phyloP scores from a whole-genome alignment of 2,797 vertebrate genomes.

The Champsocephalus gunnari region DNA sequence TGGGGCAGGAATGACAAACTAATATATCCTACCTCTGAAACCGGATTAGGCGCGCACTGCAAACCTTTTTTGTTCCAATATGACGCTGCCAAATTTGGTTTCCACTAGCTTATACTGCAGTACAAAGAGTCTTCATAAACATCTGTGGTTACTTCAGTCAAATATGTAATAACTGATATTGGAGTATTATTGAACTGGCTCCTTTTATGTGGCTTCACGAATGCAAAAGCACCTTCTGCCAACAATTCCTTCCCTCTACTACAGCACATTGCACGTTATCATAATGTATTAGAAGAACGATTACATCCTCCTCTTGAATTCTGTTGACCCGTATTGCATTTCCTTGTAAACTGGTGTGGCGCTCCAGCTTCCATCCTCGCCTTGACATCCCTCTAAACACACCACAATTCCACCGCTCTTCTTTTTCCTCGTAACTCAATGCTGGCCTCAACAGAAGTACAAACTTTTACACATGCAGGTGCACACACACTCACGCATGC shows the following conservation, averaged over 20 bases:
- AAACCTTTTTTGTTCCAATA: constrained; percentile 42
- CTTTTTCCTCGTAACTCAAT: constrained; percentile 55
- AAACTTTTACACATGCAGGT: constrained; percentile 57
- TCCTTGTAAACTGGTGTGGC: constrained; percentile 42
- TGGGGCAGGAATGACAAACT: constrained; percentile 64
- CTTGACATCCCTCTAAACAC: constrained; percentile 69
- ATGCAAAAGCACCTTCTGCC: constrained; percentile 32
- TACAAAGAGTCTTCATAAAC: constrained; percentile 62
- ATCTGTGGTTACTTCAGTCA: constrained; percentile 47
- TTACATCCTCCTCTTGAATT: constrained; percentile 44
- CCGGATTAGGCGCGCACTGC: constrained; percentile 27
- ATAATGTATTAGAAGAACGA: constrained; percentile 47
- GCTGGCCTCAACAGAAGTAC: constrained; percentile 25
- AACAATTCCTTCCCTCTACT: constrained; percentile 41
- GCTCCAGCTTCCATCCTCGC: constrained; percentile 67
- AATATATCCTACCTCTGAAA: constrained; percentile 69
- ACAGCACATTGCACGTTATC: constrained; percentile 34
- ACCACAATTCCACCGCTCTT: constrained; percentile 41
- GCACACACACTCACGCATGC: not conserved
- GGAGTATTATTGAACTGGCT: constrained; percentile 35
- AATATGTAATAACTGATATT: constrained; percentile 63
- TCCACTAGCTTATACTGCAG: constrained; percentile 53
- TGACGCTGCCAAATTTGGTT: constrained; percentile 58
- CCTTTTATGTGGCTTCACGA: constrained; percentile 57
- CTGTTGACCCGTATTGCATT: constrained; percentile 48